Conservation (phyloP, 2,113 vertebrate genomes). For the Noctilio leporinus region DNA sequence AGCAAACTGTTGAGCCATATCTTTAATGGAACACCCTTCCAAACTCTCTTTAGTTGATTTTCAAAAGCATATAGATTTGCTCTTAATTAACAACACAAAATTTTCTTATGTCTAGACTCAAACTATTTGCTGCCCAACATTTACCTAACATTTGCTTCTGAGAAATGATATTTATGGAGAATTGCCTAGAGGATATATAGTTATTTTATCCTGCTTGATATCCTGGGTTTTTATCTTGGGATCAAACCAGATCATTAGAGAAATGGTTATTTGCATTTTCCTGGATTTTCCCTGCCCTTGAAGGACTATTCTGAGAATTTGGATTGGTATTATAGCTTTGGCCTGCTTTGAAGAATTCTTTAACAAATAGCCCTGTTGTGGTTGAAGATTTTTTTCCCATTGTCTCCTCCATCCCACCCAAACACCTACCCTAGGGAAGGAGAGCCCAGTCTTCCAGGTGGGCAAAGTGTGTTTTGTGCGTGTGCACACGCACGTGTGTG, state of each 20-base stretch:
- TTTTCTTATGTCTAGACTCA: neutral
- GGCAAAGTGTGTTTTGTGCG: neutral
- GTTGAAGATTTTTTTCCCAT: neutral
- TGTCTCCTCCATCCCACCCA: neutral
- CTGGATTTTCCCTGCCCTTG: neutral
- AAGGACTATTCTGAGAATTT: slow-evolving; percentile 15
- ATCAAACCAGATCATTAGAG: slow-evolving; percentile 22
- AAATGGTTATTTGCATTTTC: slow-evolving; percentile 24
- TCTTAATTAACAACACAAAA: neutral
- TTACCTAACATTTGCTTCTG: neutral
- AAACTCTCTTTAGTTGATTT: neutral
- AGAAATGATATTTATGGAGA: slow-evolving; percentile 5
- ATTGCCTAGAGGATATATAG: neutral
- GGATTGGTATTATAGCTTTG: neutral
- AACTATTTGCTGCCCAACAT: neutral
- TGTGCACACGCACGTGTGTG: too few species aligned
- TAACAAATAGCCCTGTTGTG: neutral
- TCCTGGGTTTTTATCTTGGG: slow-evolving; percentile 21
- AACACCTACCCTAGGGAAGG: neutral
- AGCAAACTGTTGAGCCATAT: neutral
- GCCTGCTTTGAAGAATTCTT: neutral
- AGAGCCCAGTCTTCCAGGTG: neutral
- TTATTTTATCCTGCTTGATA: slow-evolving; percentile 23
- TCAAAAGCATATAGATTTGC: neutral
- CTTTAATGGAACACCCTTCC: neutral